Conservation (phyloP, 2,113 vertebrate species). For the Callithrix jacchus region DNA sequence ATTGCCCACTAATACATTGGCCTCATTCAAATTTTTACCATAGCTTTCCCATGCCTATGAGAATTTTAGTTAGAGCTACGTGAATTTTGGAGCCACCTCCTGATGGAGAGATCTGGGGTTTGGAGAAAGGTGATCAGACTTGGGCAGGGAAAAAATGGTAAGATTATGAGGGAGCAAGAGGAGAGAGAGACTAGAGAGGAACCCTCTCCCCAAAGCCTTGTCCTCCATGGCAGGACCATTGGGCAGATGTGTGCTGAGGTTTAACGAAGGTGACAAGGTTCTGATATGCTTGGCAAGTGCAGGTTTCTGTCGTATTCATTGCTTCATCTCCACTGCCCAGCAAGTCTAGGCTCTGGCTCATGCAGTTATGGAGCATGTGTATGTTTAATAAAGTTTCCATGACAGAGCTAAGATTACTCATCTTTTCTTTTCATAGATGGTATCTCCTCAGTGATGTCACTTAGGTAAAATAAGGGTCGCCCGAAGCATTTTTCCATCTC, state of each 20-base stretch:
- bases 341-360: neutral
- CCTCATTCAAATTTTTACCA: slow-evolving; percentile 7
- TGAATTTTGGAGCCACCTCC: neutral
- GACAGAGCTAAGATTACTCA: neutral
- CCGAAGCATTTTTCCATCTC: neutral
- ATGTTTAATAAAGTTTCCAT: neutral
- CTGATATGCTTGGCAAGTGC: neutral
- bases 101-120: neutral
- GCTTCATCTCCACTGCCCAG: neutral
- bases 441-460: neutral
- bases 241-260: neutral
- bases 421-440: neutral
- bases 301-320: neutral
- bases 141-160: neutral
- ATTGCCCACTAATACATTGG: neutral
- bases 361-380: too few relatives aligned
- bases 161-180: neutral
- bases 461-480: neutral
- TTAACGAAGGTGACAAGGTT: neutral
- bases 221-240: neutral
- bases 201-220: neutral
- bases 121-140: neutral
- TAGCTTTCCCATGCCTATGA: neutral
- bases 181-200: neutral
- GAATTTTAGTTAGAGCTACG: neutral